Evolutionary conservation across 2,888 invertebrate genomes (phyloP), one percentile per base, ranked within the genome.

Genomic region (Chironomus tentans): DNA sequence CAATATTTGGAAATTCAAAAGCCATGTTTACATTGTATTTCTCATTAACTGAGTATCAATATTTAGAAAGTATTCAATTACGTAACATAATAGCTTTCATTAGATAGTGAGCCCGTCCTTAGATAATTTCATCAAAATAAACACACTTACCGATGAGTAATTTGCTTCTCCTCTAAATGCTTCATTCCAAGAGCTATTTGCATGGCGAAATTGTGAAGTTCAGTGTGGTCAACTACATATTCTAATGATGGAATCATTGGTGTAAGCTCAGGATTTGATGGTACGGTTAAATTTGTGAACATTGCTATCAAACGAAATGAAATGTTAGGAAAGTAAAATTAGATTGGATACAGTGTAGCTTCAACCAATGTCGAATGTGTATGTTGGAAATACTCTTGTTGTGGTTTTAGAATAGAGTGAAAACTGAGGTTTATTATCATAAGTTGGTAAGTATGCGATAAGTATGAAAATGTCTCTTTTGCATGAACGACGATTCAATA

Each of bases 141-240:
- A 38, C 10, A 62, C 10, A 21, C 12, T 80, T 79, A 90, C 90
- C 90, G 87, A 81, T 92, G 92, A 0, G 90, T 90, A 28, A 92
- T 90, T 7, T 88, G 87, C 77, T 88, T 87, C 46, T 86, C 86
- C 80, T 92, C 92, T 68, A 93, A 84, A 82, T 91, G 90, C 18
- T 87, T 86, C 94, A 95, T 95, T 6, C 94, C 94, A 77, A 86
- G 84, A 0, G 93, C 92, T 24, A 94, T 91, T 83, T 94, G 94
- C 13, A 91, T 80, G 0, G 93, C 92, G 80, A 93, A 94, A 21
- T 88, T 87, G 73, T 91, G 86, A 82, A 93, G 81, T 79, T 90
- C 89, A 2, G 82, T 82, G 48, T 86, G 81, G 77, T 86, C 83
- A 15, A 87, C 80, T 2, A 83, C 80, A 68, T 82, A 83, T 76